These are phyloP conservation scores for Sebastes steindachneri DNA, from an alignment of 2,797 vertebrate species.

Conservation along the genomic window DNA sequence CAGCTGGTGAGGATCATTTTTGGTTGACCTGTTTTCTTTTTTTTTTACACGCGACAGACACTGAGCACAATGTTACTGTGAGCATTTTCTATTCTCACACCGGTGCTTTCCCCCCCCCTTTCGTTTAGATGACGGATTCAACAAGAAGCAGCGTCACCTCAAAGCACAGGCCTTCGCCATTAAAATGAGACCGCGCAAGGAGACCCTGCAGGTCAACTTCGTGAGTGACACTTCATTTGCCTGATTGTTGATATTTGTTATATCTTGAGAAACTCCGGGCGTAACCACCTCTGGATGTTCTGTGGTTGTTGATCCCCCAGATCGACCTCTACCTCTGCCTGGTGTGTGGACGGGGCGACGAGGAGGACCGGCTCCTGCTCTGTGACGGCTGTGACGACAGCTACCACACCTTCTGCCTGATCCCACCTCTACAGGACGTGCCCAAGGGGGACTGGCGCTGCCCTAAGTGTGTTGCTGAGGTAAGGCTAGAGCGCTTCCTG, in stretches of 20 bases:
- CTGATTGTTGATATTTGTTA: not conserved
- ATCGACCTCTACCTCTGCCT: conserved; percentile 98
- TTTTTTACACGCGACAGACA: not conserved
- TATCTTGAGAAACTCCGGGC: not conserved
- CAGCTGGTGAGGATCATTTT: conserved; percentile 70
- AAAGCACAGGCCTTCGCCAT: conserved; percentile 95
- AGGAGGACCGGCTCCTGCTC: conserved; percentile 94
- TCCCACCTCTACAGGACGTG: conserved; percentile 96
- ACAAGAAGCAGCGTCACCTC: conserved; percentile 90
- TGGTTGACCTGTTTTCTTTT: not conserved
- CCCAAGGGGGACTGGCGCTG: conserved; percentile 99
- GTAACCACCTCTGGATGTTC: not conserved
- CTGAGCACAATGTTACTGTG: not conserved
- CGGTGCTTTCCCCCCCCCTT: not conserved
- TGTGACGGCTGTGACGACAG: conserved; percentile 99
- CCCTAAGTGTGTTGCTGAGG: conserved; percentile 97
- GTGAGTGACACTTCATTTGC: conserved; percentile 83
- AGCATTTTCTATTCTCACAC: not conserved
- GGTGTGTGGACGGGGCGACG: conserved; percentile 96
- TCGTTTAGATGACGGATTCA: conserved; percentile 88
- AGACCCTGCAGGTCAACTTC: conserved; percentile 96
- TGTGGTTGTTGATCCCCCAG: conserved; percentile 68
- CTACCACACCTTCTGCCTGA: conserved; percentile 98
- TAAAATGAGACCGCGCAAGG: conserved; percentile 97
- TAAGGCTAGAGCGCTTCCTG: conserved; percentile 61